Percentiles rank a stretch among this genome's conserved stretches.
phyloP scores from a whole-genome alignment of 2,113 vertebrate species.

The Tragulus kanchil region DNA sequence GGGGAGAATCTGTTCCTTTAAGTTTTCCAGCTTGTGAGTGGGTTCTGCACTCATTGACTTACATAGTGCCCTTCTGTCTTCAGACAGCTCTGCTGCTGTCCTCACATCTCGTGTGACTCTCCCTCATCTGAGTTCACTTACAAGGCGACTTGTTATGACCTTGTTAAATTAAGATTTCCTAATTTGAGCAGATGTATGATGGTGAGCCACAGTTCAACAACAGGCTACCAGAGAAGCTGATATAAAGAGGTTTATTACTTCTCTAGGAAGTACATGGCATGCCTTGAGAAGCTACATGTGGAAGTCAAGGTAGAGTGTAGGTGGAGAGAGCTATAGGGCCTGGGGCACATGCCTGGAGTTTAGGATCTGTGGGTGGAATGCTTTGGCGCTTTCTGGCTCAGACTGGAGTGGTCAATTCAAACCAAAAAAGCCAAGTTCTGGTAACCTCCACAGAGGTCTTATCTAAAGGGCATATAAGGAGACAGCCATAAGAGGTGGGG shows the following conservation, averaged over 20 bases:
- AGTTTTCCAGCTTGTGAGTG: background rate
- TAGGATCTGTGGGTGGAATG: background rate
- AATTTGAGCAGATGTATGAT: background rate
- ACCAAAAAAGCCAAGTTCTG: background rate
- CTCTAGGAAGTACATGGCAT: background rate
- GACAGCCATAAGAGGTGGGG: background rate
- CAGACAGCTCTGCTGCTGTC: background rate
- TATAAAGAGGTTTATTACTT: background rate
- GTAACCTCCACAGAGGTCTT: background rate
- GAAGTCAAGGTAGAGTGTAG: background rate
- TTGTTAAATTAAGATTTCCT: background rate
- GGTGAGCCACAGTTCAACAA: background rate
- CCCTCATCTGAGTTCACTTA: background rate
- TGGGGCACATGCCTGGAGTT: background rate
- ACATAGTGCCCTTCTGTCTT: background rate
- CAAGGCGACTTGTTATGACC: background rate
- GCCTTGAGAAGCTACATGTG: background rate
- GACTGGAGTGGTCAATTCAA: background rate
- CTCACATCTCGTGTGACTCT: background rate
- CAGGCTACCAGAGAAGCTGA: background rate
- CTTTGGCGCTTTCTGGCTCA: background rate
- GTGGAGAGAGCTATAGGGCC: too few relatives aligned
- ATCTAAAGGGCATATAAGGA: background rate
- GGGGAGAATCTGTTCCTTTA: background rate
- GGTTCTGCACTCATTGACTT: background rate